Conservation (phyloP, 92 coral and sea anemone genomes). For the Phenganax marumi region DNA sequence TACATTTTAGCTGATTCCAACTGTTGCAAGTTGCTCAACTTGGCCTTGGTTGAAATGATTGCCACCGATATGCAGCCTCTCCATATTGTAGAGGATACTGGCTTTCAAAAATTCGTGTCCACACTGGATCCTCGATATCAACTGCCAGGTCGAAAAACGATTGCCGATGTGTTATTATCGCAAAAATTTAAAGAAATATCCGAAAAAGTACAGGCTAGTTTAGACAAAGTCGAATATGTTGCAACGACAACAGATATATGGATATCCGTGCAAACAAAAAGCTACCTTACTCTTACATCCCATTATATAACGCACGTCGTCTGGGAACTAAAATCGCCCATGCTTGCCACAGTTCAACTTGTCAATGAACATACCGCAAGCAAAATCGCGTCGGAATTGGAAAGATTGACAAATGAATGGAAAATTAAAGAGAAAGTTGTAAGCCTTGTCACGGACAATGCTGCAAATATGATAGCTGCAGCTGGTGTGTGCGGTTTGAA, state of each 20-base stretch:
- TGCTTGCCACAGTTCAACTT: too few relatives aligned
- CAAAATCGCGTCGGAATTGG: not conserved
- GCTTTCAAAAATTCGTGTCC: conserved; percentile 33
- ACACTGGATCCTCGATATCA: conserved; percentile 38
- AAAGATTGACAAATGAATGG: not conserved
- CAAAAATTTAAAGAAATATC: not conserved
- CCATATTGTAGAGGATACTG: conserved; percentile 13
- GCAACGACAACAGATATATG: conserved; percentile 27
- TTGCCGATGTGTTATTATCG: conserved; percentile 26
- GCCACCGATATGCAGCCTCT: conserved; percentile 26
- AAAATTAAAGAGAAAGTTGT: not conserved
- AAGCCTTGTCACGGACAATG: not conserved
- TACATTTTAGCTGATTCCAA: too few relatives aligned
- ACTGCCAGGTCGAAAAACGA: conserved; percentile 25
- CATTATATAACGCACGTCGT: conserved; percentile 28
- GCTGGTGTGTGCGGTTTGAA: not conserved
- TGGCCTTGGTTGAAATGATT: conserved; percentile 26
- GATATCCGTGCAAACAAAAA: conserved; percentile 33
- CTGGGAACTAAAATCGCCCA: conserved; percentile 38
- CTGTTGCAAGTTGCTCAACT: conserved; percentile 29
- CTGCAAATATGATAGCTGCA: not conserved
- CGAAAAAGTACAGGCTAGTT: not conserved
- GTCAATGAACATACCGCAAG: not conserved
- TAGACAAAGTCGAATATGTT: not conserved
- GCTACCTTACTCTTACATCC: conserved; percentile 34